Base-by-base conservation (phyloP, 2,113 vertebrate species). In the Sapajus apella region DNA sequence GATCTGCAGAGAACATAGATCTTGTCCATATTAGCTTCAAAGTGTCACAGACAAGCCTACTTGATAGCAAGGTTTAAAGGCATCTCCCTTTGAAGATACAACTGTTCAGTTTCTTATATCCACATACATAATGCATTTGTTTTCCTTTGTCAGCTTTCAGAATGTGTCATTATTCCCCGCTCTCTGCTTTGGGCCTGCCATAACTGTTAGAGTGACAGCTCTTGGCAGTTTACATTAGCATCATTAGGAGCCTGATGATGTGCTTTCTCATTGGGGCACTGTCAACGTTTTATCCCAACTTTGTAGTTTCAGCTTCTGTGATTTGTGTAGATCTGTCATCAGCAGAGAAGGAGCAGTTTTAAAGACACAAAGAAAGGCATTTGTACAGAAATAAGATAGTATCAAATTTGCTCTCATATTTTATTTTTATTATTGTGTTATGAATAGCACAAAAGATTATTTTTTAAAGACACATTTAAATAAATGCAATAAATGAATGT, bases 211-310 rank as follows among this genome's bases (percentile, higher is more conserved):
- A 98, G 52, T 97, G 97, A 98, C 96, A 98, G 97, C 66, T 88
- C 80, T 95, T 98, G 97, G 97, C 97, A 98, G 87, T 92, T 94
- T 84, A 61, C 91, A 95, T 98, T 98, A 98, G 89, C 97, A 96
- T 98, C 92, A 87, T 98, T 98, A 98, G 92, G 94, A 97, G 55
- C 23, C 93, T 82, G 52, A 72, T 72, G 86, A 76, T 96, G 73
- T 58, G 76, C 61, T 81, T 98, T 97, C 96, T 97, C 68, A 81
- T 91, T 16, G 85, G 95, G 55, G 94, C 61, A 75, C 76, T 97
- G 75, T 64, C 91, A 96, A 75, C 56, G 50, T 52, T 90, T 90
- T 92, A 95, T 98, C 43, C 96, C 72, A 55, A 86, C 70, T 80
- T 97, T 97, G 55, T 92, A 45, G 87, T 80, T 97, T 97, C 90